phyloP scores from a whole-genome alignment of 1,140 invertebrate species.

The Anastatus disparis region DNA sequence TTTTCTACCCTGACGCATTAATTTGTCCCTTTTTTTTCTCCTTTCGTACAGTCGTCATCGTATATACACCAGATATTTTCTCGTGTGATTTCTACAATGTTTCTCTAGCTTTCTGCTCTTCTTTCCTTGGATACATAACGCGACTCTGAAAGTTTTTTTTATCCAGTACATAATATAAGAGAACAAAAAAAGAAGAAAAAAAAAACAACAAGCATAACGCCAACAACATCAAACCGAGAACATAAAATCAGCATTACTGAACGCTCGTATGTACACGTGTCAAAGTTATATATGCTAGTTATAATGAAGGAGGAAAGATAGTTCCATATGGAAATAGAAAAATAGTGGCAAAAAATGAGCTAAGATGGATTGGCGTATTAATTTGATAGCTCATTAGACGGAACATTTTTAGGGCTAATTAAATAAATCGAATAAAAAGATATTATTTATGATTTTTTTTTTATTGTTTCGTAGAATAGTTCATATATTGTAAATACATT shows the following conservation, averaged over 20 bases:
- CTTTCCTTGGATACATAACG: not conserved
- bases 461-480: no score
- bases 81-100: not conserved
- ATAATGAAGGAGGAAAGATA: constrained; percentile 38
- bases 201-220: constrained; percentile 34
- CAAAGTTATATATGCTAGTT: constrained; percentile 45
- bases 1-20: not conserved
- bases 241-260: constrained; percentile 62
- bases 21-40: not conserved
- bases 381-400: no score
- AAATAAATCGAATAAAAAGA: no score
- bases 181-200: no score
- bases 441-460: no score
- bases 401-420: no score
- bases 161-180: constrained; percentile 46
- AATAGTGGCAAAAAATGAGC: no score
- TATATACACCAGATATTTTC: constrained; percentile 8
- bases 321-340: no score
- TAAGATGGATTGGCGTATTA: no score
- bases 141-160: constrained; percentile 47
- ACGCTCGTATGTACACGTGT: constrained; percentile 39
- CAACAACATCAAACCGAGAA: constrained; percentile 47
- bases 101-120: not conserved
- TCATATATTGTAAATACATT: no score
- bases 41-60: not conserved